Conservation (phyloP, 1,140 invertebrate genomes). For the Zaprionus taronus region DNA sequence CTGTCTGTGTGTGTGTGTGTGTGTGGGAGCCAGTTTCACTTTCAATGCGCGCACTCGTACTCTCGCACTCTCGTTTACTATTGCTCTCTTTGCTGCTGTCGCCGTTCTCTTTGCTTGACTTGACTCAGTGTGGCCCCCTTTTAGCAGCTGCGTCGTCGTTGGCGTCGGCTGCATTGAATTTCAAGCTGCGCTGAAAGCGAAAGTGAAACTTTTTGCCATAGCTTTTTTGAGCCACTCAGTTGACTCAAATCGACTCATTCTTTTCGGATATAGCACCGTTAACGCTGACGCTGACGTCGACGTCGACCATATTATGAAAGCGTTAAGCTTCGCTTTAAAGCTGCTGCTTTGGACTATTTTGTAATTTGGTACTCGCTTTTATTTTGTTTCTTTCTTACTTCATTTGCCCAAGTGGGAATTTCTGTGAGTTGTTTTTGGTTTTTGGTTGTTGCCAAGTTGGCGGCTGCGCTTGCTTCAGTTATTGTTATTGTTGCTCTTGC, state of each 20-base stretch:
- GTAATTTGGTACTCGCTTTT: slow-evolving; percentile 55
- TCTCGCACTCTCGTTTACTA: slow-evolving; percentile 1
- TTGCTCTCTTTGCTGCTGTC: not conserved
- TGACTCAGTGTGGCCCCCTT: slow-evolving; percentile 78
- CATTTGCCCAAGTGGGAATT: slow-evolving; percentile 64
- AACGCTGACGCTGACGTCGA: slow-evolving; percentile 9
- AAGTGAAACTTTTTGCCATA: slow-evolving; percentile 79
- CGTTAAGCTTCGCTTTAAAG: slow-evolving; percentile 42
- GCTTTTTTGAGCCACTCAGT: slow-evolving; percentile 72
- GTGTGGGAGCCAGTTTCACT: slow-evolving; percentile 69
- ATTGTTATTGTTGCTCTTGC: slow-evolving; percentile 38
- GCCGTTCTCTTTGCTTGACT: slow-evolving; percentile 49
- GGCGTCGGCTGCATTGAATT: slow-evolving; percentile 54
- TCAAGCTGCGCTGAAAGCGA: slow-evolving; percentile 74
- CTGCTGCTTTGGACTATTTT: slow-evolving; percentile 52
- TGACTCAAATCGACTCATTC: slow-evolving; percentile 37
- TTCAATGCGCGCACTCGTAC: slow-evolving; percentile 58
- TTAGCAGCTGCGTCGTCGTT: slow-evolving; percentile 46
- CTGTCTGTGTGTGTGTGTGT: slow-evolving; percentile 17
- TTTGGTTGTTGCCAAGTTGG: slow-evolving; percentile 50
- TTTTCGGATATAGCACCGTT: slow-evolving; percentile 34
- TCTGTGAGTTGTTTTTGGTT: slow-evolving; percentile 24
- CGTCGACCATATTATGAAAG: slow-evolving; percentile 46
- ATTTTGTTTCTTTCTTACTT: slow-evolving; percentile 65
- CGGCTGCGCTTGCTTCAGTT: slow-evolving; percentile 27